These are phyloP conservation scores for Ptyas mucosa DNA, from an alignment of 2,113 vertebrate genomes.

Conservation along the genomic window DNA sequence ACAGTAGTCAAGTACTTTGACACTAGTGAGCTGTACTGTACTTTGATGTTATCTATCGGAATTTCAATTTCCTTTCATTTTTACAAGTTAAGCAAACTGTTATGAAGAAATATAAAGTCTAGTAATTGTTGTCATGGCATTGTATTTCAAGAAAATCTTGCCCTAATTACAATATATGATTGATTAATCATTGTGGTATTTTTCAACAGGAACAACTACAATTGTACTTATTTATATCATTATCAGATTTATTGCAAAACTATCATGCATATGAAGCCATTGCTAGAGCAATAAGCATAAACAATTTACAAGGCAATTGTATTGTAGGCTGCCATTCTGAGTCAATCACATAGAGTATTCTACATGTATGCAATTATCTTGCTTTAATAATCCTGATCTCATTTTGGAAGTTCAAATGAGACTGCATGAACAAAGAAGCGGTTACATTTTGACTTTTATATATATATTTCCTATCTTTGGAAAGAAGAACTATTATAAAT, in stretches of 20 bases:
- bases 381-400: not conserved
- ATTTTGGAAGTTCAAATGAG: fast-evolving
- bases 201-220: not conserved
- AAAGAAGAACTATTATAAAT: not conserved
- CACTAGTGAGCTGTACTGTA: not conserved
- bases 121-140: not conserved
- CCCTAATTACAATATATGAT: not conserved
- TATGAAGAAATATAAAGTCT: not conserved
- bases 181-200: not conserved
- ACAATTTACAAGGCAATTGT: not conserved
- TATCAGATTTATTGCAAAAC: not conserved
- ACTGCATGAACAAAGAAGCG: not conserved
- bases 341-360: not conserved
- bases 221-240: not conserved
- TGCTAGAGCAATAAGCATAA: not conserved
- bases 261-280: not conserved
- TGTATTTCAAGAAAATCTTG: not conserved
- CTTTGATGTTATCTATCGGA: not conserved
- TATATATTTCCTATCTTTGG: not conserved
- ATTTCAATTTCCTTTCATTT: not conserved
- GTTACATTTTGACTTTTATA: not conserved
- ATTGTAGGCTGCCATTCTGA: not conserved
- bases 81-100: not conserved
- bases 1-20: not conserved
- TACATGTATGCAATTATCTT: not conserved